Base-by-base conservation (phyloP, 2,797 vertebrate species). In the Heterohyrax brucei region DNA sequence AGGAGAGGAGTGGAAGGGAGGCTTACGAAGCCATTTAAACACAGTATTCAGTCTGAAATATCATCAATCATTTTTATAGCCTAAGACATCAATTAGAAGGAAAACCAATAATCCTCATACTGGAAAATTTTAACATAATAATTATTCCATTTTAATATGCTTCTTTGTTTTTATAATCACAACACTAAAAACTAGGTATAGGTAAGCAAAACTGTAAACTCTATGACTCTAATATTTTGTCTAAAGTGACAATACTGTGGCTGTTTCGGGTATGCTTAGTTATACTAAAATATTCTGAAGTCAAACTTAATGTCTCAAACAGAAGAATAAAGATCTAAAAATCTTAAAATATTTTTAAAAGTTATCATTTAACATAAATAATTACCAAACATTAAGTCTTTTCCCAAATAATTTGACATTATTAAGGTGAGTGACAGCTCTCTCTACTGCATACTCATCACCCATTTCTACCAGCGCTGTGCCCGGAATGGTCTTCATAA, bases 401-500 rank as follows among this genome's bases (percentile, higher is more conserved):
- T 99, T 99, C 90, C 99, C 99, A 98, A 99, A 99, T 94, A 99
- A 98, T 96, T 99, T 99, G 98, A 99, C 99, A 90, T 99, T 99
- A 98, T 99, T 99, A 91, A 99, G 99, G 98, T 99, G 99, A 79
- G 99, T 99, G 97, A 99, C 99, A 44, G 99, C 99, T 98, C 99
- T 98, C 98, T 99, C 99, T 73, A 99, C 99, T 64, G 99, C 99
- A 10, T 99, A 99, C 93, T 99, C 99, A 93, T 99, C 99, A n/a
- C 99, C 99, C 99, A 99, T 99, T 98, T 99, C 99, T 66, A 99
- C 99, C 97, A 99, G 97, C 3, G 99, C 99, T 0, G 99, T 99
- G 48, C 99, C 99, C 1, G 99, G 99, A 96, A 99, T 99, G 56
- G 99, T 99, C 98, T 99, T 99, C 99, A 99, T 99, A 95, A 99